phyloP scores from a whole-genome alignment of 2,888 invertebrate species.

The Hetaerina titia region DNA sequence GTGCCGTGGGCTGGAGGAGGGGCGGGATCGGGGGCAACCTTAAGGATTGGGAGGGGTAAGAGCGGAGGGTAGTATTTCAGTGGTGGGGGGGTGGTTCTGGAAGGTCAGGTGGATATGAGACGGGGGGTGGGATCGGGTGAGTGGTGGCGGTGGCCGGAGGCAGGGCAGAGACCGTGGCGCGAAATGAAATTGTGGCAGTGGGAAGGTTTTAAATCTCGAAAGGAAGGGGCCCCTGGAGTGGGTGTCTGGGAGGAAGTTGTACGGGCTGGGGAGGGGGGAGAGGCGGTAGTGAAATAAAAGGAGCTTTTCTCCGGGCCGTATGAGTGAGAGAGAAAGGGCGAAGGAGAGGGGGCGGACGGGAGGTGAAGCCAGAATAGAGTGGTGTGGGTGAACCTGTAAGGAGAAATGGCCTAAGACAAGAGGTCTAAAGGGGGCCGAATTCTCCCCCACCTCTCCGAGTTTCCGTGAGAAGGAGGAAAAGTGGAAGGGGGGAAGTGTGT shows the following conservation, averaged over 20 bases:
- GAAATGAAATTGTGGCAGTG: constrained; percentile 30
- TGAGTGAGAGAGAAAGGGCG: background rate
- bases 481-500: background rate
- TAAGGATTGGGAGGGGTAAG: background rate
- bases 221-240: constrained; percentile 5
- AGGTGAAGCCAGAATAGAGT: background rate
- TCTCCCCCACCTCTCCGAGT: background rate
- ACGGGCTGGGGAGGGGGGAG: background rate
- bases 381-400: background rate
- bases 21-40: background rate
- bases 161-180: background rate
- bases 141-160: background rate
- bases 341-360: background rate
- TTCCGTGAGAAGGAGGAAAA: background rate
- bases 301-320: background rate
- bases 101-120: background rate
- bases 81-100: background rate
- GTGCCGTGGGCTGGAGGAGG: background rate
- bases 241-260: constrained; percentile 16
- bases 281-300: constrained; percentile 21
- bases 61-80: background rate
- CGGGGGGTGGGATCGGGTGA: background rate
- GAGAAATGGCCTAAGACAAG: background rate
- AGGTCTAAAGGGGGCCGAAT: background rate
- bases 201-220: constrained; percentile 32